Base-by-base conservation (phyloP, 2,113 vertebrate species). In the Noctilio leporinus region DNA sequence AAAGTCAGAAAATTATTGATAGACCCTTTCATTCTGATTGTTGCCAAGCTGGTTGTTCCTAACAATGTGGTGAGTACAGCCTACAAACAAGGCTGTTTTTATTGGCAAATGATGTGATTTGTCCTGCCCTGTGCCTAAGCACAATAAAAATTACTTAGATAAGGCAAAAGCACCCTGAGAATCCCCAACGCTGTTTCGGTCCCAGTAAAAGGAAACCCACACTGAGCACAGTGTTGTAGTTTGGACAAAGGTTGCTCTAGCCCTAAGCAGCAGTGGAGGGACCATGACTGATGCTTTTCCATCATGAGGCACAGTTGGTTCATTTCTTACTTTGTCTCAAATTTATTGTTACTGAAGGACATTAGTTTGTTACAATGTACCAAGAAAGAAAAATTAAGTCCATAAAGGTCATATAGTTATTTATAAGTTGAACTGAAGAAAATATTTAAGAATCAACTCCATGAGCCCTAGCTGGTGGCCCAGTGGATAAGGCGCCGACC, bases 391-490 rank as follows among this genome's bases (percentile, higher is more conserved):
- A 55, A 84, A 0, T 12, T 76, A 76, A 30, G 3, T 35, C 7
- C 1, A 35, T 84, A 76, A 75, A 92, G 62, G 5, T 94, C 28
- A 97, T 2, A 67, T 59, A 47, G 49, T 88, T 91, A 64, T 85
- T 51, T 45, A 88, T 62, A 57, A 91, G 86, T 96, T 89, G 1
- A 72, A 73, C 40, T 84, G 40, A 85, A 38, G 55, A 94, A 94
- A 80, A 6, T 16, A 70, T 94, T 96, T 94, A 76, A 95, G 47
- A 70, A 70, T 89, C 5, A 76, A 12, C 93, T 94, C n/a, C 43
- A 62, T n/a, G n/a, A n/a, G n/a, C n/a, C n/a, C n/a, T n/a, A n/a
- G n/a, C n/a, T n/a, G n/a, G n/a, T n/a, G n/a, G n/a, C n/a, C n/a
- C n/a, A n/a, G n/a, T n/a, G n/a, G n/a, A n/a, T n/a, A n/a, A n/a